Percentiles rank a stretch among this genome's conserved stretches.
phyloP scores from a whole-genome alignment of 2,797 vertebrate species.

The Rousettus madagascariensis region DNA sequence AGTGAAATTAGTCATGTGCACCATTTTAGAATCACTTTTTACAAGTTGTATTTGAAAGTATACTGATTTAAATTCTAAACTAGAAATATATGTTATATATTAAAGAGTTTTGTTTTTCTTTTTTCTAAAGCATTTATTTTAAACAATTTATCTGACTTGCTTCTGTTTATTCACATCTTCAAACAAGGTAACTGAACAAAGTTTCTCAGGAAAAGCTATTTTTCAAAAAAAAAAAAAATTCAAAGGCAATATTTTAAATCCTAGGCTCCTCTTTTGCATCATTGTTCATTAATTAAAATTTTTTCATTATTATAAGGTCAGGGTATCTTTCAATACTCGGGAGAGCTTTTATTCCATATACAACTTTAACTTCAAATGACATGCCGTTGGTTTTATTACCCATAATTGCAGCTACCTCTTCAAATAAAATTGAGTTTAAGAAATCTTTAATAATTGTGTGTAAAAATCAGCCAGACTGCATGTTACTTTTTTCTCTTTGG shows the following conservation, averaged over 20 bases:
- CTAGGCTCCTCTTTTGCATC: not conserved
- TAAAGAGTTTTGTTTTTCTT: not conserved
- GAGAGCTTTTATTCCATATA: not conserved
- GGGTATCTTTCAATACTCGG: not conserved
- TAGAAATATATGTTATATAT: not conserved
- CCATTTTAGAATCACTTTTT: not conserved
- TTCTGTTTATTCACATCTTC: not conserved
- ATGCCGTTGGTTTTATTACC: conserved; percentile 45
- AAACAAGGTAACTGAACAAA: not conserved
- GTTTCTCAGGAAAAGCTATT: not conserved
- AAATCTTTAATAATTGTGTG: conserved; percentile 44
- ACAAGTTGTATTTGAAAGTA: not conserved
- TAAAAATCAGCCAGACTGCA: conserved; percentile 21
- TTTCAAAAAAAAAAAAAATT: not conserved
- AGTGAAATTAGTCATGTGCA: not conserved
- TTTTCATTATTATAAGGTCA: conserved; percentile 7
- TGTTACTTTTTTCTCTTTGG: conserved; percentile 36
- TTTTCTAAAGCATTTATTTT: not conserved
- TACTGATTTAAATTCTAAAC: not conserved
- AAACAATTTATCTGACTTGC: not conserved
- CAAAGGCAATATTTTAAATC: not conserved
- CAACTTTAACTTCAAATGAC: conserved; percentile 26
- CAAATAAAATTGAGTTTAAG: conserved; percentile 68
- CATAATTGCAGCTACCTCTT: conserved; percentile 38
- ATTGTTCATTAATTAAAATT: not conserved